Conservation (phyloP, 2,797 vertebrate genomes). For the Chaetophractus vellerosus region DNA sequence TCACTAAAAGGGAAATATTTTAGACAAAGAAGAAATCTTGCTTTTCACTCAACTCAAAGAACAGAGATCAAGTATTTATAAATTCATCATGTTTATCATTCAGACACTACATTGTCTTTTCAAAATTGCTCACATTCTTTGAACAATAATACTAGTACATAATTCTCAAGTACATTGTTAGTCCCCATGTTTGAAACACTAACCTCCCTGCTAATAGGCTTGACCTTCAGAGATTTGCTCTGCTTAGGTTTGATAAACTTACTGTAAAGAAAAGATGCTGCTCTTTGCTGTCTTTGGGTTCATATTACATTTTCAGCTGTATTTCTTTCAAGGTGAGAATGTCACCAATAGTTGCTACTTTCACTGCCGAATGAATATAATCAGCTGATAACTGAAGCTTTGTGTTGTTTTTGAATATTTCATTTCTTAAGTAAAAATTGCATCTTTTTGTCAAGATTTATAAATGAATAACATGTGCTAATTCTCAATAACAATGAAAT, state of each 20-base stretch:
- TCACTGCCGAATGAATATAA: slow-evolving; percentile 81
- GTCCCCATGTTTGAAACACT: slow-evolving; percentile 51
- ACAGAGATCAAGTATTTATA: background rate
- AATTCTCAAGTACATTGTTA: slow-evolving; percentile 36
- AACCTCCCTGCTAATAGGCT: slow-evolving; percentile 40
- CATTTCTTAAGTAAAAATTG: slow-evolving; percentile 78
- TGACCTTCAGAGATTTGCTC: slow-evolving; percentile 47
- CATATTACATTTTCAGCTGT: slow-evolving; percentile 70
- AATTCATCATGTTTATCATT: slow-evolving; percentile 28
- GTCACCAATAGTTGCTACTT: slow-evolving; percentile 77
- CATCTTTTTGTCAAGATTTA: slow-evolving; percentile 79
- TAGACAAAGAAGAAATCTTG: slow-evolving; percentile 19
- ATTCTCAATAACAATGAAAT: slow-evolving; percentile 87
- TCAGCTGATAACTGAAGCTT: slow-evolving; percentile 85
- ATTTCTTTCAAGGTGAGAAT: slow-evolving; percentile 76
- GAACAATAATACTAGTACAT: background rate
- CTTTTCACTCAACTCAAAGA: slow-evolving; percentile 19
- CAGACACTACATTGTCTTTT: slow-evolving; percentile 43
- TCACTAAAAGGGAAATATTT: background rate
- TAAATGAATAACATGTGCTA: slow-evolving; percentile 82
- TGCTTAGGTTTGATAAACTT: slow-evolving; percentile 70
- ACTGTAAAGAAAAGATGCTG: slow-evolving; percentile 50
- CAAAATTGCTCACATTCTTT: slow-evolving; percentile 43
- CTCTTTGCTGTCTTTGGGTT: slow-evolving; percentile 64
- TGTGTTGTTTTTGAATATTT: slow-evolving; percentile 80